Base-by-base conservation (phyloP, 2,888 invertebrate species). In the Ryuthela nishihirai region DNA sequence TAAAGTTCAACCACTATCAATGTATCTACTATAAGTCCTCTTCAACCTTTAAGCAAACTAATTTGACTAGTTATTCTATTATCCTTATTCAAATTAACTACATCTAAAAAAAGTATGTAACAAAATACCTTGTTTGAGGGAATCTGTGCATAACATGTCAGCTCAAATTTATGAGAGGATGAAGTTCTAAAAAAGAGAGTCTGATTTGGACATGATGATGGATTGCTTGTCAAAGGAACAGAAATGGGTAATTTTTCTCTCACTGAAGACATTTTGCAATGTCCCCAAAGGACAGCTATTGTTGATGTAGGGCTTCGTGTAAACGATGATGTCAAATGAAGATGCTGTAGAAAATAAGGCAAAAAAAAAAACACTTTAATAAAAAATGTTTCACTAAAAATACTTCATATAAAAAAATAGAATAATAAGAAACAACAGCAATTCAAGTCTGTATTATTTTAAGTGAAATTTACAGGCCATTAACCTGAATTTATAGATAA, bases 241-340 rank as follows among this genome's bases (percentile, higher is more conserved):
- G 15, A 29, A 9, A 50, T 43, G 3, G 39, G 24, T 17, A 48
- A 48, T 12, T 53, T 47, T 35, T 26, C 39, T 26, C 26, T 39
- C 26, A 59, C 10, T 18, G 12, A n/a, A 5, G 24, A 17, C 6
- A 59, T 21, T 9, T 21, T 24, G 17, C 36, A 32, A 21, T 24
- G 53, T 4, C 59, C 59, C 59, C 59, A 59, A 1, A 21, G 38
- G 26, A 59, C 39, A 12, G 43, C 39, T 10, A 59, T 40, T n/a
- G 26, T 43, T 10, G 34, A 47, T 7, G 34, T 53, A 18, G 47
- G 59, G 2, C 38, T 39, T 53, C 46, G 49, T 18, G 21, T 48
- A 15, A 47, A n/a, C 0, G 59, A 53, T 24, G 53, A 40, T 20
- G 52, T 35, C 6, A 49, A 12, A 18, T 49, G 24, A 12, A 32